A percentile compares a stretch with the other conserved stretches of the same genome.
phyloP scores from a whole-genome alignment of 2,888 invertebrate species.

The Acanthosepion pharaonis region DNA sequence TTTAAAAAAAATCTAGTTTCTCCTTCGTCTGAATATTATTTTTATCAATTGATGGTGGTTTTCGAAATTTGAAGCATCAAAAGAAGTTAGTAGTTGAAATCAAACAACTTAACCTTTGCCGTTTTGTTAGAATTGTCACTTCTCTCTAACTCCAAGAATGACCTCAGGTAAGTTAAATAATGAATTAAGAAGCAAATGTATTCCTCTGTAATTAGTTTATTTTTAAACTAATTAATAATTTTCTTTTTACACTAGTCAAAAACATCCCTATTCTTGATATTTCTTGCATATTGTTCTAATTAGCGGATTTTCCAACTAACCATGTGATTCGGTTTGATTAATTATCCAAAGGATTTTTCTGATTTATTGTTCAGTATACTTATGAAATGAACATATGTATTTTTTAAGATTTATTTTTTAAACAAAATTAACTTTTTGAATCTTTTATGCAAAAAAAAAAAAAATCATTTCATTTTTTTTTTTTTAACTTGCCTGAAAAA shows the following conservation, averaged over 20 bases:
- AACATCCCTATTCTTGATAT: neutral
- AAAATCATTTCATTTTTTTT: too few relatives aligned
- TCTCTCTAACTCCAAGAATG: neutral
- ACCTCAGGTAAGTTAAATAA: neutral
- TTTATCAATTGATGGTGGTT: too few relatives aligned
- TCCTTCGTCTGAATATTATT: too few relatives aligned
- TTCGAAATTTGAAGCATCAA: neutral
- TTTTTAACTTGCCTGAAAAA: too few relatives aligned
- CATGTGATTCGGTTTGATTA: neutral
- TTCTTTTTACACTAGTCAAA: neutral
- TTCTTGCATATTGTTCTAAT: neutral
- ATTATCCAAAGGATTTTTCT: too few relatives aligned
- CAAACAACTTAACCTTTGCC: neutral
- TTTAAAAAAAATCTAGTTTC: too few relatives aligned
- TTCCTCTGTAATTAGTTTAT: neutral
- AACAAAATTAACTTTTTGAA: too few relatives aligned
- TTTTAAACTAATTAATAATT: neutral
- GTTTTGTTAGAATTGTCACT: neutral
- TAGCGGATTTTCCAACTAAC: neutral
- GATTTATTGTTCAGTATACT: neutral
- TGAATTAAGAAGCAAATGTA: neutral
- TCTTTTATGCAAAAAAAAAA: too few relatives aligned
- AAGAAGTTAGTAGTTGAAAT: neutral
- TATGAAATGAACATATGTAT: neutral
- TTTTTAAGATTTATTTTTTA: neutral